Evolutionary conservation across 1,140 invertebrate genomes (phyloP).

Genomic region (Nixonia krombeini): DNA sequence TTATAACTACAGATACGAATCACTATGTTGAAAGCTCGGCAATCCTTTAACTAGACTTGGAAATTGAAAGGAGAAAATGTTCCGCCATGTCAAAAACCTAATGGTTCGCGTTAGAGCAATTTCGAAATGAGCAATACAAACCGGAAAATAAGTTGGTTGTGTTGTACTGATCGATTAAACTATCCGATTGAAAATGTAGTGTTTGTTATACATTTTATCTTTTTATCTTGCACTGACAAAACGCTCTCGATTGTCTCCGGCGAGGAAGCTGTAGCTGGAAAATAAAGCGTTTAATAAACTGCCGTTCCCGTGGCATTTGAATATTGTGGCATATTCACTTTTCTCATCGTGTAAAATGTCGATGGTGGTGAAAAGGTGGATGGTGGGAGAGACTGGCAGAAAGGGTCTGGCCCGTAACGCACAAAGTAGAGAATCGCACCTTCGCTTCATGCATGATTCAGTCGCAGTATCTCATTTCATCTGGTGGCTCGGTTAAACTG

Average conservation of each 20-base stretch:
- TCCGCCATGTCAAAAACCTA: too few species aligned
- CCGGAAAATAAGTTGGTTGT: too few species aligned
- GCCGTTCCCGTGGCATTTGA: constrained; percentile 63
- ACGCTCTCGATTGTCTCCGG: constrained; percentile 5
- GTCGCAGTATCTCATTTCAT: constrained; percentile 72
- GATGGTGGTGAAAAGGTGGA: constrained; percentile 13
- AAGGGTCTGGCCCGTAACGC: constrained; percentile 12
- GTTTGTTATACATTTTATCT: too few species aligned
- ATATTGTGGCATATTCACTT: constrained; percentile 70
- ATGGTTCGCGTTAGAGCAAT: too few species aligned
- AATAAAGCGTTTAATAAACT: constrained; percentile 69
- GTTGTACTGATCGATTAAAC: too few species aligned
- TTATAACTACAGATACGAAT: constrained; percentile 33
- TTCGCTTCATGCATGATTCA: constrained; percentile 72
- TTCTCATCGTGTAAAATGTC: constrained; percentile 54
- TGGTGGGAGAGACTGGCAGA: constrained; percentile 26
- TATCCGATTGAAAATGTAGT: too few species aligned
- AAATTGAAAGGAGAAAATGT: too few species aligned
- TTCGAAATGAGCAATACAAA: too few species aligned
- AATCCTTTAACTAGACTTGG: constrained; percentile 14
- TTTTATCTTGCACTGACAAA: too few species aligned
- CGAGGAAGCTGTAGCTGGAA: constrained; percentile 44
- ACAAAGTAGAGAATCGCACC: constrained; percentile 63
- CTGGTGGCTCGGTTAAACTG: constrained; percentile 68
- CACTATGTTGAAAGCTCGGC: constrained; percentile 25